Base-by-base conservation (phyloP, 1,140 invertebrate species). In the Sycophila sp. region DNA sequence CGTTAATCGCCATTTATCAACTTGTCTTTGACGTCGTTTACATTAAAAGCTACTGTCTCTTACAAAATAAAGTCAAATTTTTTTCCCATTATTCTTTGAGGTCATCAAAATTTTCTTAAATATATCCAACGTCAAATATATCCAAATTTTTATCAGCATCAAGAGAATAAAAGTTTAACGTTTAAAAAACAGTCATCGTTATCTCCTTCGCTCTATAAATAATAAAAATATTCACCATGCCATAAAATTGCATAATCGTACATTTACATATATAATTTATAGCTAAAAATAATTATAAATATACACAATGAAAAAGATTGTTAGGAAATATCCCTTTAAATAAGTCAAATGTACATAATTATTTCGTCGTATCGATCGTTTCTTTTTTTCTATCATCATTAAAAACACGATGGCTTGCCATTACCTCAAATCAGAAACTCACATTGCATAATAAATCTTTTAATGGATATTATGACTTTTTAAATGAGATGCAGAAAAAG, bases 251-350 rank as follows among this genome's bases (percentile, higher is more conserved):
- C 78, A 76, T 75, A 80, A 77, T 81, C 77, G 76, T 80, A 81
- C 75, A 83, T 73, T 76, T 78, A 73, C 73, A 71, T 73, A 71
- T 71, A 78, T 83, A 79, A 80, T 78, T 81, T 83, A 82, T 56
- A 80, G 66, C 75, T 72, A 83, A 77, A 82, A 83, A 81, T 83
- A 77, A 84, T 82, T 76, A 82, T 79, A 81, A 80, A 78, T 85
- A 83, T 85, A 84, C 83, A 85, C 81, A 84, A 85, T 84, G 82
- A 81, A 80, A 84, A 83, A 83, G 67, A 81, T 72, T 81, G 79
- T 85, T 82, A 84, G 78, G 80, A 80, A 82, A 80, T 80, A 62
- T 22, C 62, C 80, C 69, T 75, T 81, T 83, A 83, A 84, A 83
- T 81, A 69, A 84, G 74, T 82, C 76, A 82, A 83, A 86, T 85